Evolutionary conservation across 2,888 invertebrate genomes (phyloP), one percentile per base, ranked within the genome.

Genomic region (Drosophila melanosoma): DNA sequence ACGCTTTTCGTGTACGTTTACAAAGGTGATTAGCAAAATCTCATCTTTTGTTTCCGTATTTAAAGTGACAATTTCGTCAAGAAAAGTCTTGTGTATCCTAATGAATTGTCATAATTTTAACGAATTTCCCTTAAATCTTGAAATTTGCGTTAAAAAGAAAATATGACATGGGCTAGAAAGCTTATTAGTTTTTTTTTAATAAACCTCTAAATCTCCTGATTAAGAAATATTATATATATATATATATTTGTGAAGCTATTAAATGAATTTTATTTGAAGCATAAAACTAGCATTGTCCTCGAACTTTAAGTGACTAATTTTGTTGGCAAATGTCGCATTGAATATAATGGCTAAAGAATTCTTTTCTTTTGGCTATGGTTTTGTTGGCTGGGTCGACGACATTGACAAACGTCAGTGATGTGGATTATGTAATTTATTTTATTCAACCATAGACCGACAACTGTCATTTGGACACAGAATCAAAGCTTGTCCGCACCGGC

Each of bases 351-450:
- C 67, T 69, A 60, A 53, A 11, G 61, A 67, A 58, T 58, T 64
- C 33, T 26, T 45, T 53, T 29, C 26, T 64, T 53, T 15, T 20
- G 12, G 51, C 33, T 56, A 60, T 54, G 40, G 40, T 23, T 54
- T 12, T 45, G 26, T 17, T 23, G 23, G 45, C 15, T 15, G 1
- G 52, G 17, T 57, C 17, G 56, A 49, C 17, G 56, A 49, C 78
- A 79, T 83, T 83, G 86, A 83, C 75, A 77, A 83, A 83, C 77
- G 83, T 76, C 77, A 76, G 70, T 59, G 66, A 70, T 77, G 82
- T 86, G 79, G 83, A 84, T 84, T 77, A 78, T 78, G 77, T 84
- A 86, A 84, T 86, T 86, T 83, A 82, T 82, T 83, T 83, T 26
- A 79, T 68, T 74, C 59, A 53, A 65, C 45, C 70, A 59, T 66